A percentile compares a stretch with the other conserved stretches of the same genome.
These are phyloP conservation scores for Scaptomyza tumidula DNA, from an alignment of 2,888 invertebrate genomes.

Conservation along the genomic window DNA sequence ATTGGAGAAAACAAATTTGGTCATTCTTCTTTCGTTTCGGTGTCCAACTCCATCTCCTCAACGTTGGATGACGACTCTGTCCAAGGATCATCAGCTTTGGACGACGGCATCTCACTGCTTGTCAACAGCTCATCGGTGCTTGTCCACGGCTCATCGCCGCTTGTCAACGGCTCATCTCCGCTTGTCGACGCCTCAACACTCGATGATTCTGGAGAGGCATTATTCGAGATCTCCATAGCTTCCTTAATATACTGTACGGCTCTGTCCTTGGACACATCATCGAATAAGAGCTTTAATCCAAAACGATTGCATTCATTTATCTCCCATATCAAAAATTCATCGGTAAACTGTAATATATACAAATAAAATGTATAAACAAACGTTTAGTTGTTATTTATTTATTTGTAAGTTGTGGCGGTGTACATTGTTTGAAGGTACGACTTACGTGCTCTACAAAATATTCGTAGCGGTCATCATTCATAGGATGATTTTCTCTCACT, in stretches of 20 bases:
- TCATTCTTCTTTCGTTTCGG: background rate
- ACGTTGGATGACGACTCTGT: background rate
- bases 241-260: background rate
- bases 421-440: background rate
- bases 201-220: background rate
- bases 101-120: background rate
- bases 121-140: background rate
- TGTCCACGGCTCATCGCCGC: background rate
- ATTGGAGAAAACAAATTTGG: background rate
- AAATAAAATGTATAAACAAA: background rate
- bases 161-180: background rate
- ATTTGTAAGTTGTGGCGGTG: background rate
- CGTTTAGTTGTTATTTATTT: background rate
- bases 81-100: background rate
- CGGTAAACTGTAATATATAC: background rate
- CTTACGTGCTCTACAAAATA: slow-evolving; percentile 4
- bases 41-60: background rate
- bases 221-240: background rate
- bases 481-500: background rate
- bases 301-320: background rate
- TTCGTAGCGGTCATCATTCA: slow-evolving; percentile 2
- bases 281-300: background rate
- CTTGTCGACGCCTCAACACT: background rate
- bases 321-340: background rate
- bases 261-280: background rate